These are phyloP conservation scores for Poecilia picta DNA, from an alignment of 2,797 vertebrate species.

Conservation along the genomic window DNA sequence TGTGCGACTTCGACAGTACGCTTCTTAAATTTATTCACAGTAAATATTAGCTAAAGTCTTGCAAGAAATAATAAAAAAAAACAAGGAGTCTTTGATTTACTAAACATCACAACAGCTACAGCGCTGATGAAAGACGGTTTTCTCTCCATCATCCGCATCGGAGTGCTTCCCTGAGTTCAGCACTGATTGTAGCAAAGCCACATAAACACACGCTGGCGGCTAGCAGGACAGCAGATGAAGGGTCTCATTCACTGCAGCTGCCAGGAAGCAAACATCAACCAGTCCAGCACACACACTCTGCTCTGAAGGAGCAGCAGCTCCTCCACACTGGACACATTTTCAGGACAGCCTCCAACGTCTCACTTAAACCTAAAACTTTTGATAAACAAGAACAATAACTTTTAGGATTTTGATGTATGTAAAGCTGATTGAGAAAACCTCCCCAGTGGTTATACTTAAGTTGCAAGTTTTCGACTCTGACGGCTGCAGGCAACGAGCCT, in stretches of 20 bases:
- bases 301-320: background rate
- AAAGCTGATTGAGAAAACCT: background rate
- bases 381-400: background rate
- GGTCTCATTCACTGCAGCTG: background rate
- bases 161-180: background rate
- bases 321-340: background rate
- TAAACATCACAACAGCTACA: background rate
- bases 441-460: background rate
- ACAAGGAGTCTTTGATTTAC: background rate
- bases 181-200: constrained; percentile 2
- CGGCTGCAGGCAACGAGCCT: background rate
- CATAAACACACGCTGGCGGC: background rate
- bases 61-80: background rate
- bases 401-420: background rate
- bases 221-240: constrained; percentile 2
- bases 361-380: background rate
- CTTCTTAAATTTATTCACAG: background rate
- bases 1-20: background rate
- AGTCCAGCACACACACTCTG: background rate
- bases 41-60: background rate
- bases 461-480: background rate
- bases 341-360: background rate
- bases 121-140: background rate
- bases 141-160: background rate
- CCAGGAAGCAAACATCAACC: background rate